These are phyloP conservation scores for Argopecten irradians DNA, from an alignment of 1,140 invertebrate species.

Conservation along the genomic window DNA sequence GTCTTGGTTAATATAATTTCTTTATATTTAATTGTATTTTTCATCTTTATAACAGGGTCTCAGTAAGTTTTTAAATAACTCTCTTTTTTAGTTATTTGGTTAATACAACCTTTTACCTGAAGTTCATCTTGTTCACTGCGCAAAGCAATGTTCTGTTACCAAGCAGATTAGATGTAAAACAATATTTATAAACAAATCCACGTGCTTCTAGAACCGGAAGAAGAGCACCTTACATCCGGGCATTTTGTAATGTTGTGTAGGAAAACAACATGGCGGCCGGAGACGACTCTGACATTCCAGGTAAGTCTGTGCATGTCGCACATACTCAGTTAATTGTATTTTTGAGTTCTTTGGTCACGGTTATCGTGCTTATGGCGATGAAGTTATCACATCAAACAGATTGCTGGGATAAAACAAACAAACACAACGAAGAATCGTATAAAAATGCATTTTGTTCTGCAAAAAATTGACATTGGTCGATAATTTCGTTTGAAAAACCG, in stretches of 20 bases:
- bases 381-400: not conserved
- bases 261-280: conserved; percentile 74
- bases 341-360: not conserved
- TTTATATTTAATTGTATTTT: no score
- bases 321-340: not conserved
- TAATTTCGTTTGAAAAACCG: not conserved
- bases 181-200: conserved; percentile 47
- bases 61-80: no score
- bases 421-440: not conserved
- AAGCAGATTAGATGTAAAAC: not conserved
- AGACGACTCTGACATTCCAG: conserved; percentile 74
- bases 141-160: not conserved
- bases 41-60: no score
- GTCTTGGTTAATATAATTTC: no score
- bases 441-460: not conserved
- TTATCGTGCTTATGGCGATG: not conserved
- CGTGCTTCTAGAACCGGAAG: conserved; percentile 45
- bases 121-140: no score
- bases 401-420: not conserved
- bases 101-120: no score
- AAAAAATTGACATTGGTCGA: conserved; percentile 1
- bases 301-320: conserved; percentile 53
- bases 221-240: conserved; percentile 59
- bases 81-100: no score
- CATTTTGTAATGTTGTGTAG: conserved; percentile 68